These are phyloP conservation scores for Galagoides demidoff DNA, from an alignment of 2,797 vertebrate species.

Conservation along the genomic window DNA sequence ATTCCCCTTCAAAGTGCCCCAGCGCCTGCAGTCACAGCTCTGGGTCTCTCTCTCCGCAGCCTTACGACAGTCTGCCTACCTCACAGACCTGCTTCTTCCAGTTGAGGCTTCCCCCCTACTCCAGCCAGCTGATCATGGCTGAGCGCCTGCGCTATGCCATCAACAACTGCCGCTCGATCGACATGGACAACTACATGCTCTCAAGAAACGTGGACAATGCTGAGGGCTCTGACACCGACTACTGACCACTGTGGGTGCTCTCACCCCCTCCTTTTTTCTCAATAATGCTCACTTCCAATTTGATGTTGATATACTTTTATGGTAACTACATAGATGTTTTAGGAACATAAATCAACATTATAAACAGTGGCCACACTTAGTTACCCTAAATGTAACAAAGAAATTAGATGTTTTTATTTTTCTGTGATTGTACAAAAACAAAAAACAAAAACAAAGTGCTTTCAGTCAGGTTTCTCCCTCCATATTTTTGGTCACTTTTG, in stretches of 20 bases:
- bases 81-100: slow-evolving; percentile 94
- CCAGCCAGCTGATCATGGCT: slow-evolving; percentile 91
- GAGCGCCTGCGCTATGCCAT: slow-evolving; percentile 93
- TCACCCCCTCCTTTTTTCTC: slow-evolving; percentile 71
- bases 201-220: slow-evolving; percentile 92
- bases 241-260: slow-evolving; percentile 84
- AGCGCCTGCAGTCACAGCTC: slow-evolving; percentile 30
- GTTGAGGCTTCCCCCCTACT: slow-evolving; percentile 91
- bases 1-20: background rate
- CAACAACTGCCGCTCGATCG: slow-evolving; percentile 92
- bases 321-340: slow-evolving; percentile 87
- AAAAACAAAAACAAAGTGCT: slow-evolving; percentile 83
- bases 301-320: slow-evolving; percentile 83
- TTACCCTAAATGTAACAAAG: slow-evolving; percentile 89
- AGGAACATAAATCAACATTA: slow-evolving; percentile 85
- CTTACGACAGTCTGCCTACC: slow-evolving; percentile 93
- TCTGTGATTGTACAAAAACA: slow-evolving; percentile 91
- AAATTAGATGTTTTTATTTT: slow-evolving; percentile 91
- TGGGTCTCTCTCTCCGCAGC: slow-evolving; percentile 85
- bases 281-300: slow-evolving; percentile 77
- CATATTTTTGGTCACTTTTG: slow-evolving; percentile 88
- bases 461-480: slow-evolving; percentile 84
- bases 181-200: slow-evolving; percentile 94
- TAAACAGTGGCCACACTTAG: slow-evolving; percentile 89
- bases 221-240: slow-evolving; percentile 92